A percentile compares a stretch with the other conserved stretches of the same genome.
These are phyloP conservation scores for Nesoenas mayeri DNA, from an alignment of 2,113 vertebrate genomes.

Conservation along the genomic window DNA sequence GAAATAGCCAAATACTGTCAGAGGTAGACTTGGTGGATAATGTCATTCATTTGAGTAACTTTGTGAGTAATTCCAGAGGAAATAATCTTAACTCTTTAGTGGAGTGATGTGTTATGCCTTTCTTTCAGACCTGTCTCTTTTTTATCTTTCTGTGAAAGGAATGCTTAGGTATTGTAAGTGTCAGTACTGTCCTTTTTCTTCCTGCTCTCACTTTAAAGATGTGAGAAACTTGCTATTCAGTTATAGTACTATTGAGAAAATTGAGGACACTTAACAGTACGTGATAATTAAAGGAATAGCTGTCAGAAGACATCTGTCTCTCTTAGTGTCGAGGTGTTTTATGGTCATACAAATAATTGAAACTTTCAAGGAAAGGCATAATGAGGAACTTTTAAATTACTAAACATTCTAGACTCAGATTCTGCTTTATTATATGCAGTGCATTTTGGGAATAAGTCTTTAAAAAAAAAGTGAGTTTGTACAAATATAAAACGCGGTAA, in stretches of 20 bases:
- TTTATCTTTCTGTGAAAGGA: background rate
- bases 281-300: background rate
- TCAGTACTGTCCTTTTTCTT: background rate
- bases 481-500: background rate
- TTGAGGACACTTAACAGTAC: background rate
- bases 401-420: background rate
- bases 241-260: background rate
- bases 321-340: background rate
- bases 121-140: background rate
- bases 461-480: background rate
- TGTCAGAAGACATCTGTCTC: background rate
- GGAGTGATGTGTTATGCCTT: background rate
- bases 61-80: background rate
- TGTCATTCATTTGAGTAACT: background rate
- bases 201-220: background rate
- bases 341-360: background rate
- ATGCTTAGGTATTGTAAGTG: background rate
- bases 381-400: background rate
- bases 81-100: background rate
- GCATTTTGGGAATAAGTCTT: background rate
- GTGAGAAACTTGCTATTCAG: background rate
- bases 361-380: background rate
- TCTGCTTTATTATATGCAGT: background rate
- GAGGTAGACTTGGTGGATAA: background rate
- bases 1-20: background rate